Evolutionary conservation across 2,888 invertebrate species (phyloP), one percentile per base, ranked within the genome.

Genomic region (Calameuta idolon): DNA sequence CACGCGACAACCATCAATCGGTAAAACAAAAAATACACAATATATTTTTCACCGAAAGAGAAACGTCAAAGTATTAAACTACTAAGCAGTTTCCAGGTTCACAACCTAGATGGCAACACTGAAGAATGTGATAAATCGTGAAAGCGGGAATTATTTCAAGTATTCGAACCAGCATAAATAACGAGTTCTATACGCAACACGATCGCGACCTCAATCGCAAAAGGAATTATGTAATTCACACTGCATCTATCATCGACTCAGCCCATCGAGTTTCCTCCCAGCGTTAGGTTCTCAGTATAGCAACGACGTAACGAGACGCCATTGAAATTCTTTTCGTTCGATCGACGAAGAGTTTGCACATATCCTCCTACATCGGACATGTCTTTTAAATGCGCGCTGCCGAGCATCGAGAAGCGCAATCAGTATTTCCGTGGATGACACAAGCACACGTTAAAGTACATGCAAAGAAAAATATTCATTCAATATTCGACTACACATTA

Each of bases 201-300:
- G 80, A 83, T 85, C 83, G 55, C 55, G 86, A 82, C 86, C 86
- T 79, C 86, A 83, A 86, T 86, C 80, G 82, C 77, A 82, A 83
- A 85, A 83, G 79, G 81, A 83, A 83, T 86, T 86, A 85, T 85
- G 86, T 83, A 86, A 86, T 84, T 81, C 79, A 71, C 69, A 34
- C 75, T 69, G 75, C 55, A 77, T 74, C 71, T 31, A 71, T 15
- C 33, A 34, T 15, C 71, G 71, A 9, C 34, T 31, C 31, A 33
- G 34, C 31, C 71, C 34, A 71, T 71, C 34, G 55, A 55, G 55
- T 55, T 23, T 55, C 55, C 55, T 23, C 55, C 55, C 55, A 23
- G 55, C 0, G 23, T 55, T 23, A 9, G 23, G 9, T 55, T 23
- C 55, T 55, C 23, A 2, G 23, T 55, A 55, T 55, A 55, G 55